Evolutionary conservation across 2,113 vertebrate genomes (phyloP), one percentile per base, ranked within the genome.

Genomic region (Tretioscincus oriximinensis): DNA sequence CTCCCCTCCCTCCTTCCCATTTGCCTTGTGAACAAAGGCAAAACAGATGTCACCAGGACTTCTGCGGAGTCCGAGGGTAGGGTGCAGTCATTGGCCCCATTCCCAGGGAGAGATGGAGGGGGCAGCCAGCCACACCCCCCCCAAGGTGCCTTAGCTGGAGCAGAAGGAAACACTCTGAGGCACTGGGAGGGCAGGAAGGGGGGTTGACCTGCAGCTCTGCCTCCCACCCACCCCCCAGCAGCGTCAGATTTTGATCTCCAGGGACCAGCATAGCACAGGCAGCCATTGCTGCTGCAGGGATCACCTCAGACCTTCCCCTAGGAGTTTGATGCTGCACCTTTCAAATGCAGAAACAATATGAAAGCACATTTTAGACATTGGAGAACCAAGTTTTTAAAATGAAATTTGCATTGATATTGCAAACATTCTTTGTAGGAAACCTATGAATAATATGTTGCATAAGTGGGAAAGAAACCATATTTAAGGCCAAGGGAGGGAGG

Each of bases 11-110:
- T 58, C 54, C 94, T 92, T 83, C 94, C 94, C 92, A 91, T 93
- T 85, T 81, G 92, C 90, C 84, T 90, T 73, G 81, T 9, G 73
- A 94, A 95, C 95, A 96, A 96, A 96, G 95, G 93, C 94, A 88
- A 93, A 95, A 82, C 96, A 96, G 95, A 94, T 94, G 96, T 91
- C 91, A 41, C 3, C 35, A 88, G 90, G 60, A 93, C 91, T 77
- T 90, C 81, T 74, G 90, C 84, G 78, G 81, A 92, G 91, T 89
- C 92, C 82, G 90, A 91, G 91, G 90, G 78, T 88, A 95, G 82
- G 80, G 91, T 92, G 86, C 78, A 87, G 87, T 90, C 94, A 90
- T 86, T 60, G 5, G 58, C 87, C 81, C 65, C 81, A 70, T 88
- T 92, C 89, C 91, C 85, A 80, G 90, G 87, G 87, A 77, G 14